Percentiles rank a stretch among this genome's conserved stretches.
Evolutionary conservation across 2,888 invertebrate species (phyloP).

Genomic region (Mesochorus sp.): DNA sequence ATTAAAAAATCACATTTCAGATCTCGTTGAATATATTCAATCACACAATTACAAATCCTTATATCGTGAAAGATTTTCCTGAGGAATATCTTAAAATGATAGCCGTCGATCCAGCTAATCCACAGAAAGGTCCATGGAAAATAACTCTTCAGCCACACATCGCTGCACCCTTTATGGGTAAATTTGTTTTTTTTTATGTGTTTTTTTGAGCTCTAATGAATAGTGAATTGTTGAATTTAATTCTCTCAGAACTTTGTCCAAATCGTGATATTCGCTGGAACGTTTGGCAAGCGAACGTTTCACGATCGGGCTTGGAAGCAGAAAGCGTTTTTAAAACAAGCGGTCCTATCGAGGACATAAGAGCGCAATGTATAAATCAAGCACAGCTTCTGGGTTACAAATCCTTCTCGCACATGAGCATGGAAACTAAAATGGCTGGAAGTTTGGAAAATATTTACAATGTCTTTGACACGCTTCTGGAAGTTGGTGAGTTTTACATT

Average conservation of each 20-base stretch:
- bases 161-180: slow-evolving; percentile 87
- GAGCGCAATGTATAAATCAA: slow-evolving; percentile 87
- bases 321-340: slow-evolving; percentile 88
- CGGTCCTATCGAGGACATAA: slow-evolving; percentile 90
- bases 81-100: slow-evolving; percentile 86
- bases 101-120: slow-evolving; percentile 85
- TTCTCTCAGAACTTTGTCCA: slow-evolving; percentile 88
- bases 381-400: slow-evolving; percentile 91
- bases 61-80: slow-evolving; percentile 89
- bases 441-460: slow-evolving; percentile 89
- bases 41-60: slow-evolving; percentile 87
- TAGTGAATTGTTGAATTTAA: too few relatives aligned
- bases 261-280: slow-evolving; percentile 91
- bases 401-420: slow-evolving; percentile 92
- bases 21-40: slow-evolving; percentile 87
- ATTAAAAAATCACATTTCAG: slow-evolving; percentile 65
- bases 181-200: neutral
- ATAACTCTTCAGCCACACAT: slow-evolving; percentile 89
- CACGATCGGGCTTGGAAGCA: slow-evolving; percentile 87
- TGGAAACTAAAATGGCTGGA: slow-evolving; percentile 97
- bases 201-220: too few relatives aligned
- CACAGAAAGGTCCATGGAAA: slow-evolving; percentile 91
- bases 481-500: slow-evolving; percentile 81
- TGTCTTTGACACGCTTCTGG: slow-evolving; percentile 86
- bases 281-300: slow-evolving; percentile 91